Evolutionary conservation across 2,113 vertebrate genomes (phyloP).

Genomic region (Harpagus bidentatus): DNA sequence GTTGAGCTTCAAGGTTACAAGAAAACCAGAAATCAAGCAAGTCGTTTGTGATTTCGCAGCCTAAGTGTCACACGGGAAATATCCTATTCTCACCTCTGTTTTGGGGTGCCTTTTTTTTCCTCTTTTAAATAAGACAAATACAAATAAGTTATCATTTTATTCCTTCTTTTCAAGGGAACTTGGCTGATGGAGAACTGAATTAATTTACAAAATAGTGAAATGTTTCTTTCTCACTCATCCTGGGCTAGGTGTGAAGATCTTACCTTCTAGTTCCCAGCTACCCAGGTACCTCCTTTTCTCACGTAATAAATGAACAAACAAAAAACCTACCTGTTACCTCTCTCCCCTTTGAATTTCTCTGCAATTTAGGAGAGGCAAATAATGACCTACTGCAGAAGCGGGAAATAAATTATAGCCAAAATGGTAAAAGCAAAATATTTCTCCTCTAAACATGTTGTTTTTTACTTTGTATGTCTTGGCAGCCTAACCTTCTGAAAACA

Average conservation of each 20-base stretch:
- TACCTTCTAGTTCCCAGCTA: not conserved
- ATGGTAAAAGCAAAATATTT: constrained; percentile 36
- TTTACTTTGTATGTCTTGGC: constrained; percentile 42
- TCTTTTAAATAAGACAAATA: not conserved
- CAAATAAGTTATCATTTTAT: not conserved
- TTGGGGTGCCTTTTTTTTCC: not conserved
- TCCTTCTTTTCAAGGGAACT: not conserved
- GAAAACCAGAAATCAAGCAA: not conserved
- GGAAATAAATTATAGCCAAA: not conserved
- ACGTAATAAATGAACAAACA: not conserved
- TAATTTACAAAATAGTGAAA: not conserved
- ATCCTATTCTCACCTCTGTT: not conserved
- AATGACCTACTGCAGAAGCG: not conserved
- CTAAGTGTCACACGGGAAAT: not conserved
- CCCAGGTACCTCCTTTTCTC: not conserved
- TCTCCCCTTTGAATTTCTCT: not conserved
- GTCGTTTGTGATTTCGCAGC: not conserved
- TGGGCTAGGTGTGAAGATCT: not conserved
- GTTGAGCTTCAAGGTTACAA: not conserved
- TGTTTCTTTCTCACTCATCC: not conserved
- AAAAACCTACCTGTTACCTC: not conserved
- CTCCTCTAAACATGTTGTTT: not conserved
- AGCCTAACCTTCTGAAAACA: constrained; percentile 18
- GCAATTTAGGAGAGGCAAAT: not conserved
- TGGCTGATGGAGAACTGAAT: not conserved